Percentiles rank a stretch among this genome's conserved stretches.
Evolutionary conservation across 1,140 invertebrate genomes (phyloP).

Genomic region (Phocides pigmalion): DNA sequence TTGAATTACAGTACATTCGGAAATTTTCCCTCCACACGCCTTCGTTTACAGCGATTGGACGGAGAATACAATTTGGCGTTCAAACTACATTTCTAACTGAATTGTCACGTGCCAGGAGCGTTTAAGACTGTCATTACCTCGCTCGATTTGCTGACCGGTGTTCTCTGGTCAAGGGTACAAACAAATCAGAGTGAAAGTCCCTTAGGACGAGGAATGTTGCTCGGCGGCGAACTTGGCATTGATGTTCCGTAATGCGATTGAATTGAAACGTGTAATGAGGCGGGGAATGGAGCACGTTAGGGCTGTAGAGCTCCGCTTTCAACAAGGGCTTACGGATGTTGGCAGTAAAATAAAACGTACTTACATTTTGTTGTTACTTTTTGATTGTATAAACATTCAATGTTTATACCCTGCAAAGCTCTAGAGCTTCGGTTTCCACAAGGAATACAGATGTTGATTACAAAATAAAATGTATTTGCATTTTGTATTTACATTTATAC

Average conservation of each 20-base stretch:
- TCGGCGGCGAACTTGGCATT: slow-evolving; percentile 65
- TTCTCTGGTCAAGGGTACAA: slow-evolving; percentile 65
- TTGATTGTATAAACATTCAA: too few relatives aligned
- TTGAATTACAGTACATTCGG: not conserved
- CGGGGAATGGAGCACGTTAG: slow-evolving; percentile 2
- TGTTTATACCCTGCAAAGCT: too few relatives aligned
- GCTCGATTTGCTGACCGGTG: slow-evolving; percentile 29
- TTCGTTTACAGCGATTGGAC: not conserved
- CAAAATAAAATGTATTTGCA: too few relatives aligned
- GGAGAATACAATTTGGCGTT: slow-evolving; percentile 17
- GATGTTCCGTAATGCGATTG: slow-evolving; percentile 56
- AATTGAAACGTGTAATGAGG: slow-evolving; percentile 56
- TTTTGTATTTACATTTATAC: too few relatives aligned
- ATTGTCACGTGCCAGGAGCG: slow-evolving; percentile 29
- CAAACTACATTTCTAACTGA: slow-evolving; percentile 13
- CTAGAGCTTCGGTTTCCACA: too few relatives aligned
- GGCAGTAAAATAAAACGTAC: too few relatives aligned
- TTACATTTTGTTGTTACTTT: too few relatives aligned
- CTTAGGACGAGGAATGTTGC: slow-evolving; percentile 33
- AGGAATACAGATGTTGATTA: too few relatives aligned
- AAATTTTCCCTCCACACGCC: not conserved
- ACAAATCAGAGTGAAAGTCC: slow-evolving; percentile 68
- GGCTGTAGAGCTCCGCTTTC: not conserved
- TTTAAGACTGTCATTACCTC: slow-evolving; percentile 29
- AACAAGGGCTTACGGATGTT: not conserved